Conservation (phyloP, 2,113 vertebrate species). For the Cranoglanis bouderius region DNA sequence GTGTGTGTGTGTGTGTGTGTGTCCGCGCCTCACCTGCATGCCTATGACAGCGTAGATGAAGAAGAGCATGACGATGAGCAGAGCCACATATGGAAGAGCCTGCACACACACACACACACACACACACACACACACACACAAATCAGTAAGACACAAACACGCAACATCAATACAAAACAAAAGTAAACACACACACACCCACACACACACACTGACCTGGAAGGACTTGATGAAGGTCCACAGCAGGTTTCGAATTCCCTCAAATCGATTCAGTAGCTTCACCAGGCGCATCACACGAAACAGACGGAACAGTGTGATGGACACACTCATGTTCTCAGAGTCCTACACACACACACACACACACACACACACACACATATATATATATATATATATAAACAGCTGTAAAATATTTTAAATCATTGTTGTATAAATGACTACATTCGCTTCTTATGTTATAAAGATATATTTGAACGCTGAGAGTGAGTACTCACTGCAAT, state of each 20-base stretch:
- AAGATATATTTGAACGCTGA: neutral
- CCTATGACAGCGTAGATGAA: slow-evolving; percentile 95
- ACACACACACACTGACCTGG: slow-evolving; percentile 26
- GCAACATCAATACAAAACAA: neutral
- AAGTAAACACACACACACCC: neutral
- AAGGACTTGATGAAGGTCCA: slow-evolving; percentile 94
- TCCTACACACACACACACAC: slow-evolving; percentile 67
- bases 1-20: neutral
- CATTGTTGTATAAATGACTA: neutral
- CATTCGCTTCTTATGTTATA: neutral
- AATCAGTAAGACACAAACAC: neutral
- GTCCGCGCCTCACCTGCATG: slow-evolving; percentile 82
- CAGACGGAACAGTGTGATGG: slow-evolving; percentile 91
- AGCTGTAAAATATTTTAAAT: neutral
- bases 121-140: neutral
- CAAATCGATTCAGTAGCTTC: slow-evolving; percentile 87
- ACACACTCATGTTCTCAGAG: slow-evolving; percentile 84
- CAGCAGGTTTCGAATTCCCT: slow-evolving; percentile 87
- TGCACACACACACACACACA: slow-evolving; percentile 58
- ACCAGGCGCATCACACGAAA: slow-evolving; percentile 92
- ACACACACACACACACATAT: neutral
- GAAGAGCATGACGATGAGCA: slow-evolving; percentile 95
- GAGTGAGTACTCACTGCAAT: slow-evolving; percentile 66
- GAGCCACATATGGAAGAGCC: slow-evolving; percentile 89
- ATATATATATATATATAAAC: neutral